Percentiles rank a stretch among this genome's conserved stretches.
phyloP scores from a whole-genome alignment of 2,888 invertebrate species.

The Xestobium rufovillosum region DNA sequence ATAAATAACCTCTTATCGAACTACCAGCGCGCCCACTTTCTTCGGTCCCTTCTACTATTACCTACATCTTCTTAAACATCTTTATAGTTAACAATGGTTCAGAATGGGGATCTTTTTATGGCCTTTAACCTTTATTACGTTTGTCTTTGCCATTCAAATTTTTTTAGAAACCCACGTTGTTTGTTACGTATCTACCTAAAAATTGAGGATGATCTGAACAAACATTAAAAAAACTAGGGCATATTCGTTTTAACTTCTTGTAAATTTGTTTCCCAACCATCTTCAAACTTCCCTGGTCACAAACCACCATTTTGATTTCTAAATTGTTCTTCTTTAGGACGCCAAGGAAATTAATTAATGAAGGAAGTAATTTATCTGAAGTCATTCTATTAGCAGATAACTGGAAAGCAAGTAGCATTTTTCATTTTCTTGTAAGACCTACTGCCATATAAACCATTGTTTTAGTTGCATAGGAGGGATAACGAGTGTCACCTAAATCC shows the following conservation, averaged over 20 bases:
- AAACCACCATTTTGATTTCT: not conserved
- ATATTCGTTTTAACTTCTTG: no score
- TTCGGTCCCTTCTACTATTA: no score
- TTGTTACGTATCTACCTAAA: not conserved
- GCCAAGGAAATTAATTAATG: not conserved
- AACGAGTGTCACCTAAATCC: slow-evolving; percentile 1
- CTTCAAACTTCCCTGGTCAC: no score
- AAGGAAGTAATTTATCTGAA: not conserved
- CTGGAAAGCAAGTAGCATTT: not conserved
- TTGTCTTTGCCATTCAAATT: no score
- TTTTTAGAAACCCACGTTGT: not conserved
- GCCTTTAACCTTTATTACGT: no score
- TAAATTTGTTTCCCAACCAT: no score
- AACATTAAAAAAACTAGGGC: not conserved
- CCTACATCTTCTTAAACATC: no score
- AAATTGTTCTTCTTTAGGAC: not conserved
- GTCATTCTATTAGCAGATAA: not conserved
- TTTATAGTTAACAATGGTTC: no score
- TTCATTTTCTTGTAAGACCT: not conserved
- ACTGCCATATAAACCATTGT: not conserved
- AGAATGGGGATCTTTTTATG: no score
- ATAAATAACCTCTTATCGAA: no score
- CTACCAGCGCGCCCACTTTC: no score
- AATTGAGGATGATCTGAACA: not conserved
- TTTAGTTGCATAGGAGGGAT: no score